A percentile compares a stretch with the other conserved stretches of the same genome.
phyloP scores from a whole-genome alignment of 2,113 vertebrate genomes.

The Colistium nudipinnis region DNA sequence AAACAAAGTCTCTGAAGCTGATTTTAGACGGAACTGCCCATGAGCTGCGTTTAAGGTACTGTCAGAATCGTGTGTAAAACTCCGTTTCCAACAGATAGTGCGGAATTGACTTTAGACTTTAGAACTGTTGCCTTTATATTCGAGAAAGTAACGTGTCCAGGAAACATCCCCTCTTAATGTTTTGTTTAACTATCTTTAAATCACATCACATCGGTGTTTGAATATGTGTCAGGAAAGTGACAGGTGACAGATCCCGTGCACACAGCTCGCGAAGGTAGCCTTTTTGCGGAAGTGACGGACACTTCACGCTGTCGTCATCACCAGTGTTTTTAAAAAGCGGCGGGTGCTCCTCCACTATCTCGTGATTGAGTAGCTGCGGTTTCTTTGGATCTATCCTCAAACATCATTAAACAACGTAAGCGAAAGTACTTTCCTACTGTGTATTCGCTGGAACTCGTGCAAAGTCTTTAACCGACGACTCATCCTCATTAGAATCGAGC shows the following conservation, averaged over 20 bases:
- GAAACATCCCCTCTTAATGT: rapidly evolving
- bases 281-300: constrained; percentile 46
- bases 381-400: neutral
- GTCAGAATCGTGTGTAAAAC: neutral
- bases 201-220: neutral
- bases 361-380: rapidly evolving
- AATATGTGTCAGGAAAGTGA: too few species aligned
- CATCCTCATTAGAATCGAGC: rapidly evolving
- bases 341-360: constrained; percentile 42
- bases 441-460: rapidly evolving
- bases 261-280: neutral
- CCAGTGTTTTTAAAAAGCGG: constrained; percentile 74
- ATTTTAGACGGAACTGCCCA: constrained; percentile 30
- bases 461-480: rapidly evolving
- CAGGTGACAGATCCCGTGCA: too few species aligned
- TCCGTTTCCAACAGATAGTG: rapidly evolving
- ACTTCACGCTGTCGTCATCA: neutral
- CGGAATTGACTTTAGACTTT: too few species aligned
- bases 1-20: too few species aligned
- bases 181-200: neutral
- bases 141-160: neutral
- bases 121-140: too few species aligned
- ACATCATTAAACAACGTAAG: constrained; percentile 16
- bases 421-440: neutral
- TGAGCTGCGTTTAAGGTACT: neutral